phyloP scores from a whole-genome alignment of 2,888 invertebrate species.

The Salticus scenicus region DNA sequence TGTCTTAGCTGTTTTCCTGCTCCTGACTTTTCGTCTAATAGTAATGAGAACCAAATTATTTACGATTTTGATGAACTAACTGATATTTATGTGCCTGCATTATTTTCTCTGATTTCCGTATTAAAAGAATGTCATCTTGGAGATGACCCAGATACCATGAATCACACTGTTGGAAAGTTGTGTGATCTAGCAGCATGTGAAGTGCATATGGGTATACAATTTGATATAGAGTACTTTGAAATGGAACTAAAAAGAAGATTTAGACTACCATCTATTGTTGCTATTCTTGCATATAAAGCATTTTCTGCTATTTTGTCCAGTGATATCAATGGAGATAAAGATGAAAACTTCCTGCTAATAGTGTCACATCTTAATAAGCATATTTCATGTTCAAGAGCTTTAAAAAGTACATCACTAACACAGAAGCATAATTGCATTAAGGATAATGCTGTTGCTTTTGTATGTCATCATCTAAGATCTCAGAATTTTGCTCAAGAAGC shows the following conservation, averaged over 20 bases:
- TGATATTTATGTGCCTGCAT: not conserved
- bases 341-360: conserved; percentile 13
- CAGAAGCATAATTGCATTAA: conserved; percentile 23
- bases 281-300: conserved; percentile 26
- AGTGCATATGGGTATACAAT: not conserved
- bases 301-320: not conserved
- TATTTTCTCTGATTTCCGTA: conserved; percentile 34
- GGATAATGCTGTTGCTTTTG: conserved; percentile 35
- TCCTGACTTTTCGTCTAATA: conserved; percentile 72
- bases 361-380: conserved; percentile 28
- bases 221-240: not conserved
- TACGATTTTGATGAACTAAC: conserved; percentile 33
- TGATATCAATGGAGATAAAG: conserved; percentile 37
- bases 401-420: conserved; percentile 18
- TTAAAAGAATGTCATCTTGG: conserved; percentile 29
- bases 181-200: conserved; percentile 74
- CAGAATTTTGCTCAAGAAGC: not conserved
- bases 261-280: not conserved
- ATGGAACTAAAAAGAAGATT: no score
- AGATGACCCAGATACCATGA: conserved; percentile 59
- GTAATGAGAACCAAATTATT: no score
- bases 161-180: conserved; percentile 75
- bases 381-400: conserved; percentile 22
- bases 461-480: conserved; percentile 16
- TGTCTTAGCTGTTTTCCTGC: conserved; percentile 75